These are phyloP conservation scores for Clarias laeviceps DNA, from an alignment of 2,797 vertebrate species.

Conservation along the genomic window DNA sequence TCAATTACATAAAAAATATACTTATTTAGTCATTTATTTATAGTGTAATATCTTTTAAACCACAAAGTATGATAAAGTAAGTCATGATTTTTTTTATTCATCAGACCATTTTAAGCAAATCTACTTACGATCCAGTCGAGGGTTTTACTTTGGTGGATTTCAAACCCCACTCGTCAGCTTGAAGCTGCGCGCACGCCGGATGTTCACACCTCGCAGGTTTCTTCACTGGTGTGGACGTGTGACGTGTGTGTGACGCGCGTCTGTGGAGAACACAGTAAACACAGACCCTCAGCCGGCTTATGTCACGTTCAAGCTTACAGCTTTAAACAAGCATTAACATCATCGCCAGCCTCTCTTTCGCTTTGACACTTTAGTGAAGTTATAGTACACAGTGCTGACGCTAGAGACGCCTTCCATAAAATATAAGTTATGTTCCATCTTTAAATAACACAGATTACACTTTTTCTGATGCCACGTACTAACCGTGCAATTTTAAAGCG, in stretches of 20 bases:
- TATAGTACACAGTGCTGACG: background rate
- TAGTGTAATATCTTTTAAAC: background rate
- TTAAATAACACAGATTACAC: background rate
- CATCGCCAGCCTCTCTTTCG: background rate
- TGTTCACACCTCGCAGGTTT: background rate
- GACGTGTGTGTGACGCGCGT: too few relatives aligned
- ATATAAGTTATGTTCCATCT: background rate
- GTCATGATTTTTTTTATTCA: background rate
- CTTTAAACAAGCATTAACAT: background rate
- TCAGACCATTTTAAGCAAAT: background rate
- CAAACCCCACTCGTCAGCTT: background rate
- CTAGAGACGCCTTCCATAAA: background rate
- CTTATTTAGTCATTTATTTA: background rate
- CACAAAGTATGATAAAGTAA: background rate
- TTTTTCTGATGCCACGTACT: background rate
- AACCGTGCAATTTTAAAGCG: background rate
- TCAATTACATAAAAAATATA: background rate
- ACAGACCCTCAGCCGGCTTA: background rate
- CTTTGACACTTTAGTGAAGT: background rate
- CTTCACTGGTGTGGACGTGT: background rate
- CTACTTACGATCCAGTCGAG: background rate
- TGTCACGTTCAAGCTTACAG: background rate
- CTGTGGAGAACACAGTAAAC: background rate
- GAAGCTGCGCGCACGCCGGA: background rate
- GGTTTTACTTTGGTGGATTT: background rate